These are phyloP conservation scores for Cryptoblepharus egeriae DNA, from an alignment of 2,797 vertebrate genomes.

Conservation along the genomic window DNA sequence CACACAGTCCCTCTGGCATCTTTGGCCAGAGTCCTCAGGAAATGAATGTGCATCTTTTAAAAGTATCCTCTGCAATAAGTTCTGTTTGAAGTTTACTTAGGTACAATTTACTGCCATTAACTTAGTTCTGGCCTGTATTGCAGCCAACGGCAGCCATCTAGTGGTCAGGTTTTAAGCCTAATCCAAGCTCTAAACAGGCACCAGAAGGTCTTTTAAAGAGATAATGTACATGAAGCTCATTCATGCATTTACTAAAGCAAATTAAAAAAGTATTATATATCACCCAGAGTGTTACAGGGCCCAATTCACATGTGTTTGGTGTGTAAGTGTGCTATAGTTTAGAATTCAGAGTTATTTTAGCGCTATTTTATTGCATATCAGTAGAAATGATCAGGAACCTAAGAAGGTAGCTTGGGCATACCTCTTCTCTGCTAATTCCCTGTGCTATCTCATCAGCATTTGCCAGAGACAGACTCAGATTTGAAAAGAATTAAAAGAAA, in stretches of 20 bases:
- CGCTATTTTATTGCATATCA: background rate
- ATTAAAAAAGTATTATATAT: no score
- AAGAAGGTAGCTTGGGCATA: no score
- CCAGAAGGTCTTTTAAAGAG: no score
- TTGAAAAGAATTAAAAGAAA: background rate
- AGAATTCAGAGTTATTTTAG: background rate
- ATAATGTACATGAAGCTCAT: no score
- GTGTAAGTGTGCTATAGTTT: background rate
- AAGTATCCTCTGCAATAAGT: background rate
- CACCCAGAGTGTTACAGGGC: no score
- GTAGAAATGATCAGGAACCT: background rate
- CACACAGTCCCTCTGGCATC: no score
- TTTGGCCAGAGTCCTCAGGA: background rate
- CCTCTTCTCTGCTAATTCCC: background rate
- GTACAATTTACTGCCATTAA: no score
- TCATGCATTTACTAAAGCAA: no score
- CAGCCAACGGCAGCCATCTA: slow-evolving; percentile 57
- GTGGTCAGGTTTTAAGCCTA: slow-evolving; percentile 42
- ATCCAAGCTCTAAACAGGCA: no score
- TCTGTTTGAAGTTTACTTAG: background rate
- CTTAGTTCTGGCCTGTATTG: no score
- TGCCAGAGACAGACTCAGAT: background rate
- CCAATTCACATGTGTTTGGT: background rate
- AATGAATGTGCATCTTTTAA: background rate
- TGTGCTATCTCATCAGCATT: no score